These are phyloP conservation scores for Chrysodeixis includens DNA, from an alignment of 2,888 invertebrate genomes.

Conservation along the genomic window DNA sequence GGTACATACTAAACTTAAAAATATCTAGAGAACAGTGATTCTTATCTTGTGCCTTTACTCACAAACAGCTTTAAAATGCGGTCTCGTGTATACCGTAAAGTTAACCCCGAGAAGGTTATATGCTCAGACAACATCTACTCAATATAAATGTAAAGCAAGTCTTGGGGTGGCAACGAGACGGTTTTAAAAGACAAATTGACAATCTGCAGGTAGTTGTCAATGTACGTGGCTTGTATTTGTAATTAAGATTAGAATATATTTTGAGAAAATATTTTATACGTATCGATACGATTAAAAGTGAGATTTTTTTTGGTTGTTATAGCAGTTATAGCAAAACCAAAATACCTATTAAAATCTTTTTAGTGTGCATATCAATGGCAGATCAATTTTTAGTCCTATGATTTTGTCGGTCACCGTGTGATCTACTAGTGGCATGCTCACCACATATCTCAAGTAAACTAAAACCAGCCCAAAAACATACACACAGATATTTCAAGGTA, in stretches of 20 bases:
- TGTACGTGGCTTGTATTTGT: constrained; percentile 52
- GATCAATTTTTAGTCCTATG: too few species aligned
- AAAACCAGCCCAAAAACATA: too few species aligned
- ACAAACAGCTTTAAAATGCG: constrained; percentile 7
- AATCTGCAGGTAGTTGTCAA: constrained; percentile 62
- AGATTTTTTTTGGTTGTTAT: too few species aligned
- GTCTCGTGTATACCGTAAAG: constrained; percentile 10
- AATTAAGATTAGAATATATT: constrained; percentile 21
- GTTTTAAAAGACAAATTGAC: constrained; percentile 66
- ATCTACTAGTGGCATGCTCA: too few species aligned
- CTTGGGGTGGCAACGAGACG: constrained; percentile 20
- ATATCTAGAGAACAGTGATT: not conserved
- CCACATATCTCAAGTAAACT: too few species aligned
- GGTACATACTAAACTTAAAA: not conserved
- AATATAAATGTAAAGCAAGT: constrained; percentile 53
- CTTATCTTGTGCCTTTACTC: not conserved
- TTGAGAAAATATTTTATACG: too few species aligned
- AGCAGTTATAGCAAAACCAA: too few species aligned
- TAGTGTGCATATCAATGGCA: too few species aligned
- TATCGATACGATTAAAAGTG: too few species aligned
- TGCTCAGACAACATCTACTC: constrained; percentile 20
- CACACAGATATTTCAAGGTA: too few species aligned
- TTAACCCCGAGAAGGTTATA: constrained; percentile 16
- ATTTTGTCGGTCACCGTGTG: too few species aligned
- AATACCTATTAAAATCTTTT: too few species aligned